A percentile compares a stretch with the other conserved stretches of the same genome.
Evolutionary conservation across 2,113 vertebrate genomes (phyloP).

Genomic region (Mesocricetus auratus): DNA sequence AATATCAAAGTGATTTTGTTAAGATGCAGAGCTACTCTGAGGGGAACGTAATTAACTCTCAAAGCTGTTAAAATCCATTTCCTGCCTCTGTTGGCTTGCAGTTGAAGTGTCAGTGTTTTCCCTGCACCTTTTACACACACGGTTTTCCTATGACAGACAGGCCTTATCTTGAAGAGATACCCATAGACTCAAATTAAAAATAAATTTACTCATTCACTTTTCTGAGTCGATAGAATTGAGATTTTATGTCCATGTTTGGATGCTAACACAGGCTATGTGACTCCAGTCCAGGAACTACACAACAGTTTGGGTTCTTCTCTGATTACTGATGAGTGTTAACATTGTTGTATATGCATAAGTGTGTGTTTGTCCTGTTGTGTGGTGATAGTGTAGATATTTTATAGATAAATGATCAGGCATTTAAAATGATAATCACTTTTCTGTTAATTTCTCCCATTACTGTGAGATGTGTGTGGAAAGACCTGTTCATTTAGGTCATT

Average conservation of each 20-base stretch:
- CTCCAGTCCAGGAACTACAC: not conserved
- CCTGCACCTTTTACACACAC: not conserved
- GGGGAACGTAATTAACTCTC: slow-evolving; percentile 13
- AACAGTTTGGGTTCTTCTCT: slow-evolving; percentile 9
- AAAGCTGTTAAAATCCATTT: slow-evolving; percentile 56
- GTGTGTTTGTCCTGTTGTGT: not conserved
- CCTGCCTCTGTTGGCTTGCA: slow-evolving; percentile 20
- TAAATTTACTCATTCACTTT: not conserved
- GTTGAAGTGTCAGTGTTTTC: slow-evolving; percentile 51
- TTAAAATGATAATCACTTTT: not conserved
- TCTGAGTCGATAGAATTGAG: slow-evolving; percentile 29
- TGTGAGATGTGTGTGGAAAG: not conserved
- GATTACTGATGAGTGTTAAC: not conserved
- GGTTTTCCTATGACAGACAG: not conserved
- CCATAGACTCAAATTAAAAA: slow-evolving; percentile 10
- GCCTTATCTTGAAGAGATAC: not conserved
- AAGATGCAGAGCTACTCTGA: slow-evolving; percentile 22
- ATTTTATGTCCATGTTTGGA: not conserved
- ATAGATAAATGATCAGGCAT: not conserved
- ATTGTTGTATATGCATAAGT: not conserved
- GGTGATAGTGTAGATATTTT: not conserved
- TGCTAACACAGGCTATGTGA: not conserved
- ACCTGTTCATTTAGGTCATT: not conserved
- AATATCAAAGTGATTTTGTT: not conserved
- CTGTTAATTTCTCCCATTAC: slow-evolving; percentile 26